phyloP scores from a whole-genome alignment of 92 coral and sea anemone genomes.

The Anthopleura xanthogrammica region DNA sequence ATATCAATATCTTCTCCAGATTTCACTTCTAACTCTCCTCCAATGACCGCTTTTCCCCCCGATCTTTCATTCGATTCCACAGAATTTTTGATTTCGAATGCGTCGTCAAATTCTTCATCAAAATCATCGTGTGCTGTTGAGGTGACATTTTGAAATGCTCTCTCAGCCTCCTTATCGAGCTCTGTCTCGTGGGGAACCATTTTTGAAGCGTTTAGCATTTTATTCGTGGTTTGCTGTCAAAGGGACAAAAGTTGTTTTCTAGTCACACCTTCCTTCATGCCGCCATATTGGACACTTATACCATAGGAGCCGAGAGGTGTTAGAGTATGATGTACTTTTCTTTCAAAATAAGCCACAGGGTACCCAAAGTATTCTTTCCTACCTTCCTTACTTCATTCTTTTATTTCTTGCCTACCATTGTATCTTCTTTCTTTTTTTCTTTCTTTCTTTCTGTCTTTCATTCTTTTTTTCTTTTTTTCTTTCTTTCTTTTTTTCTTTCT shows the following conservation, averaged over 20 bases:
- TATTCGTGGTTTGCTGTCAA: not conserved
- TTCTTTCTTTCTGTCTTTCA: too few relatives aligned
- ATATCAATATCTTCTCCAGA: not conserved
- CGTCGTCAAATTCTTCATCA: constrained; percentile 55
- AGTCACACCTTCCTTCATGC: constrained; percentile 6
- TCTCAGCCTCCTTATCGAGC: constrained; percentile 46
- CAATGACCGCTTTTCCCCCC: not conserved
- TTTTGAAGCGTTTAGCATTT: not conserved
- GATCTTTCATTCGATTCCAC: not conserved
- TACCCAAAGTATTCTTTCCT: not conserved
- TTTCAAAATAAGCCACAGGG: not conserved
- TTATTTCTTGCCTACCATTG: too few relatives aligned
- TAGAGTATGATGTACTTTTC: not conserved
- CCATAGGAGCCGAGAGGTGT: not conserved
- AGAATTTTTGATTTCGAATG: constrained; percentile 28
- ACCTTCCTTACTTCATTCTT: too few relatives aligned
- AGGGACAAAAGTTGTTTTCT: not conserved
- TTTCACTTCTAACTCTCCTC: not conserved
- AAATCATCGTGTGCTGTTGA: constrained; percentile 45
- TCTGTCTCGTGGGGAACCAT: constrained; percentile 21
- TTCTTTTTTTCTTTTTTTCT: too few relatives aligned
- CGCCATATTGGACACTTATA: constrained; percentile 24
- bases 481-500: too few relatives aligned
- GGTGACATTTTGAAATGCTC: constrained; percentile 38
- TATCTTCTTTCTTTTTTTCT: too few relatives aligned